Base-by-base conservation (phyloP, 2,888 invertebrate species). In the Acanthosepion lycidas region DNA sequence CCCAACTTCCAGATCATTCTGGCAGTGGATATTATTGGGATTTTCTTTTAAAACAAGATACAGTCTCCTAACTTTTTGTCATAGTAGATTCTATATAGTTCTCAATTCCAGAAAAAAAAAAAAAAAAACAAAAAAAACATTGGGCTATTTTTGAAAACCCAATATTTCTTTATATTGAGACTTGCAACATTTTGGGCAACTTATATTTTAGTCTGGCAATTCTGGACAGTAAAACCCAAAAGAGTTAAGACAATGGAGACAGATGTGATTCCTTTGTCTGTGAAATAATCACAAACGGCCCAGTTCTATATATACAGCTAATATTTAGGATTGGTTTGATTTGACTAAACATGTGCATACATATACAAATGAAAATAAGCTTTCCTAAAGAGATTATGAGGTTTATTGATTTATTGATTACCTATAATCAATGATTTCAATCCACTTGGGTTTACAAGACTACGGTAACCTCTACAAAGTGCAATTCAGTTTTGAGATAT, bases 351-450 rank as follows among this genome's bases (percentile, higher is more conserved):
- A n/a, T 33, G n/a, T n/a, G 78, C n/a, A 78, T 15, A 78, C 78
- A 33, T 78, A 78, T 12, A 78, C 78, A n/a, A 78, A n/a, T 33
- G 78, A 78, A n/a, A 78, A 78, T 33, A 78, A 78, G n/a, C 78
- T 78, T 78, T 78, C n/a, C n/a, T n/a, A 78, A 78, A 78, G n/a
- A 33, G 78, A 78, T 78, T 78, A 78, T 78, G n/a, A n/a, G 78
- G 33, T 78, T 64, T 78, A 78, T 78, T 78, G 78, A 78, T 78
- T 78, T 78, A 78, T 78, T 78, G 78, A 78, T 78, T 78, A 15
- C 23, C 78, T 78, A n/a, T 78, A 78, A 78, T 78, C 78, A 78
- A 78, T 78, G 78, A 78, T 33, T 33, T 78, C 78, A 33, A n/a
- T 1, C 12, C 78, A 78, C 78, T 78, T 78, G 1, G n/a, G 78